phyloP scores from a whole-genome alignment of 2,888 invertebrate genomes.

The Diachrysia chrysitis region DNA sequence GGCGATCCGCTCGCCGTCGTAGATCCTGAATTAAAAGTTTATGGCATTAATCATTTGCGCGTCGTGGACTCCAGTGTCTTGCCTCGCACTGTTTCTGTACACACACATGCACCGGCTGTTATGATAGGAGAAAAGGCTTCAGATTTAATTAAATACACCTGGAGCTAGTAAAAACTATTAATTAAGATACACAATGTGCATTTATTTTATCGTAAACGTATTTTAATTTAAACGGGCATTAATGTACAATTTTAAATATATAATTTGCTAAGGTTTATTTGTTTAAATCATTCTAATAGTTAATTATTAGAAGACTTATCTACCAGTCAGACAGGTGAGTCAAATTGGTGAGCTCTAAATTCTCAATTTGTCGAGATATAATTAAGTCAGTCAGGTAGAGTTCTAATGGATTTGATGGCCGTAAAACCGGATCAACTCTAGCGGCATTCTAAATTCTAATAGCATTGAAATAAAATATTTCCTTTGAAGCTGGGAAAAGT shows the following conservation, averaged over 20 bases:
- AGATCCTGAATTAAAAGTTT: slow-evolving; percentile 88
- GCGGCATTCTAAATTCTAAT: neutral
- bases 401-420: neutral
- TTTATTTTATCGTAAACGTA: neutral
- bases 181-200: neutral
- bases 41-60: slow-evolving; percentile 83
- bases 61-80: slow-evolving; percentile 89
- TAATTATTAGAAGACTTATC: neutral
- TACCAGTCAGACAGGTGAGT: neutral
- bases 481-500: neutral
- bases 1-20: slow-evolving; percentile 90
- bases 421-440: neutral
- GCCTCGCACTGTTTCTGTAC: slow-evolving; percentile 87
- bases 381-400: neutral
- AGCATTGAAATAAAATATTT: too few relatives aligned
- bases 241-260: neutral
- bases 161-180: slow-evolving; percentile 60
- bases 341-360: neutral
- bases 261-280: neutral
- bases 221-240: neutral
- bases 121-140: slow-evolving; percentile 90
- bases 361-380: neutral
- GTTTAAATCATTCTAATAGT: neutral
- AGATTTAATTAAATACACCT: slow-evolving; percentile 86
- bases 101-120: slow-evolving; percentile 88